phyloP scores from a whole-genome alignment of 2,888 invertebrate species.

The Caenorhabditis doughertyi region DNA sequence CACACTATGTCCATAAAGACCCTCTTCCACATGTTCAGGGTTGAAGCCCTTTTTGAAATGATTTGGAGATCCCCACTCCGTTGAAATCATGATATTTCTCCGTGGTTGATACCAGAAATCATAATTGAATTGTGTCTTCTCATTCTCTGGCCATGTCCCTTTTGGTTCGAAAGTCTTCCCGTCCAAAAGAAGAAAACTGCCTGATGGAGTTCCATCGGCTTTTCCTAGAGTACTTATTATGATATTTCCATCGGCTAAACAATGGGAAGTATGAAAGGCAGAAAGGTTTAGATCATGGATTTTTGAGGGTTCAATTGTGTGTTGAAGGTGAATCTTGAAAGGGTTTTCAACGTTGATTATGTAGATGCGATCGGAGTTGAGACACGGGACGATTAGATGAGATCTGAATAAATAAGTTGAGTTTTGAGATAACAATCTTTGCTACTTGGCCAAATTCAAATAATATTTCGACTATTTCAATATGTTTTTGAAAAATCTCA shows the following conservation, averaged over 20 bases:
- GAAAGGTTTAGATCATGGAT: slow-evolving; percentile 89
- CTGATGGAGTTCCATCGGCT: slow-evolving; percentile 36
- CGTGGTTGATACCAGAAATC: slow-evolving; percentile 86
- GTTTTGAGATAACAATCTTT: too few relatives aligned
- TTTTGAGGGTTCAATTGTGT: slow-evolving; percentile 90
- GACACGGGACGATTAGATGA: slow-evolving; percentile 90
- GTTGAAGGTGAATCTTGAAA: slow-evolving; percentile 75
- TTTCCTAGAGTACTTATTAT: slow-evolving; percentile 93
- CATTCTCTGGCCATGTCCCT: slow-evolving; percentile 83
- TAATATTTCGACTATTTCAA: too few relatives aligned
- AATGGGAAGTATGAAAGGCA: slow-evolving; percentile 96
- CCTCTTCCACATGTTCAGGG: slow-evolving; percentile 86
- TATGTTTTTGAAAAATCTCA: too few relatives aligned
- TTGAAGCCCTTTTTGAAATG: slow-evolving; percentile 82
- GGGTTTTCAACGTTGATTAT: slow-evolving; percentile 86
- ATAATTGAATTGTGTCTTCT: slow-evolving; percentile 90
- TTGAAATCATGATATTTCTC: slow-evolving; percentile 92
- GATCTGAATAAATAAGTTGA: slow-evolving; percentile 87
- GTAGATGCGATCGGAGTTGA: slow-evolving; percentile 91
- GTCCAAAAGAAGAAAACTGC: slow-evolving; percentile 91
- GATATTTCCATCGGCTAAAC: slow-evolving; percentile 92
- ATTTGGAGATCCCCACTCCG: slow-evolving; percentile 89
- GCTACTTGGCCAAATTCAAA: too few relatives aligned
- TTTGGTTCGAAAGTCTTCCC: slow-evolving; percentile 89
- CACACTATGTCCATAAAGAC: slow-evolving; percentile 89